Percentiles rank a stretch among this genome's conserved stretches.
These are phyloP conservation scores for Plusia festucae DNA, from an alignment of 2,888 invertebrate species.

Conservation along the genomic window DNA sequence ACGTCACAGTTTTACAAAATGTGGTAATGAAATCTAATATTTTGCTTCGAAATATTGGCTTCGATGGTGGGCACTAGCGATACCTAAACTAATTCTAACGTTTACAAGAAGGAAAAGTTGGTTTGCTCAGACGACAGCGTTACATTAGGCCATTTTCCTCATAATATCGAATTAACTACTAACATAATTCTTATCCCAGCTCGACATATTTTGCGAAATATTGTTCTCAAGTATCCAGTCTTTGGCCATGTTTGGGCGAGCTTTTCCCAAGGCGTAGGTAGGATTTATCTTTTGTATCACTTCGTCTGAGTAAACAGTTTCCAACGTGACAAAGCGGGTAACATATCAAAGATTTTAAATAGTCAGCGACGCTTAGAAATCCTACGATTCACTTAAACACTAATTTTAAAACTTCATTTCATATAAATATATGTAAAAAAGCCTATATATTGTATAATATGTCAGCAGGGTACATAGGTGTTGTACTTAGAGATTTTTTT, in stretches of 20 bases:
- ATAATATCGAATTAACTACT: slow-evolving; percentile 10
- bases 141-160: slow-evolving; percentile 17
- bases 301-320: slow-evolving; percentile 53
- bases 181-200: slow-evolving; percentile 7
- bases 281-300: not conserved
- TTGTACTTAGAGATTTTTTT: slow-evolving; percentile 76
- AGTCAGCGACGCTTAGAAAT: slow-evolving; percentile 66
- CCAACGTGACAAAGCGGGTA: slow-evolving; percentile 66
- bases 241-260: not conserved
- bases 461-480: slow-evolving; percentile 74
- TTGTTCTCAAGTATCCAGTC: not conserved
- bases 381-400: slow-evolving; percentile 74
- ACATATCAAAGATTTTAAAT: slow-evolving; percentile 61
- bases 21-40: slow-evolving; percentile 57
- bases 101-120: slow-evolving; percentile 53
- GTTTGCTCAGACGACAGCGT: slow-evolving; percentile 55
- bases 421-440: slow-evolving; percentile 84
- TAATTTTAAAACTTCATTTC: slow-evolving; percentile 71
- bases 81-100: slow-evolving; percentile 78
- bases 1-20: slow-evolving; percentile 44
- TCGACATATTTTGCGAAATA: slow-evolving; percentile 1
- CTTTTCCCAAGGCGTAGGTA: not conserved
- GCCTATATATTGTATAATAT: slow-evolving; percentile 79
- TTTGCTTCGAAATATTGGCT: slow-evolving; percentile 63
- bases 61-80: slow-evolving; percentile 83